A percentile compares a stretch with the other conserved stretches of the same genome.
Conservation (phyloP, 2,113 vertebrate species). For the Pseudopipra pipra region DNA sequence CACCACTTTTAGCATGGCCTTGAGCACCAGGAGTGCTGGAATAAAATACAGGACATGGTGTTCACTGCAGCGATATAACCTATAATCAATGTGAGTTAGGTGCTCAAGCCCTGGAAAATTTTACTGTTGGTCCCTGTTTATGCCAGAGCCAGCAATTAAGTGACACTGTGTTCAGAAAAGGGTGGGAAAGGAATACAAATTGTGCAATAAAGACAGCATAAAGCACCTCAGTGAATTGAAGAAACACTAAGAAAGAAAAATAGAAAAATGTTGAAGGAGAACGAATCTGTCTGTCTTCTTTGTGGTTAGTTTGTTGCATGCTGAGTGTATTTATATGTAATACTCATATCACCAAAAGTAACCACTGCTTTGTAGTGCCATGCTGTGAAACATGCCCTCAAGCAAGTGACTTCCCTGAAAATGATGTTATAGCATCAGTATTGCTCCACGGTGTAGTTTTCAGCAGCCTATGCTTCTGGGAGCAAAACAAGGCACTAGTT, state of each 20-base stretch:
- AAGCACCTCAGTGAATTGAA: background rate
- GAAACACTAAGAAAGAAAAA: background rate
- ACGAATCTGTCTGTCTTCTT: constrained; percentile 5
- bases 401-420: constrained; percentile 33
- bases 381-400: constrained; percentile 46
- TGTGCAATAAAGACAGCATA: background rate
- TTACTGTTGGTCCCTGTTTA: background rate
- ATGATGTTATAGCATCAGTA: constrained; percentile 20
- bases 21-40: background rate
- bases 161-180: background rate
- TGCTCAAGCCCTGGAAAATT: background rate
- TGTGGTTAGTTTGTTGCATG: background rate
- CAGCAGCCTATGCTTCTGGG: constrained; percentile 20
- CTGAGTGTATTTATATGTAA: constrained; percentile 48
- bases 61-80: background rate
- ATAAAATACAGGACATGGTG: background rate
- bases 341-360: constrained; percentile 36
- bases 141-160: background rate
- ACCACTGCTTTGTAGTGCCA: constrained; percentile 24
- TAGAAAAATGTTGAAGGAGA: background rate
- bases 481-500: background rate
- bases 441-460: background rate
- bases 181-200: background rate
- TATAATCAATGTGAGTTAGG: background rate
- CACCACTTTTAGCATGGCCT: background rate